These are phyloP conservation scores for Diplolepis rosae DNA, from an alignment of 2,888 invertebrate genomes.

Conservation along the genomic window DNA sequence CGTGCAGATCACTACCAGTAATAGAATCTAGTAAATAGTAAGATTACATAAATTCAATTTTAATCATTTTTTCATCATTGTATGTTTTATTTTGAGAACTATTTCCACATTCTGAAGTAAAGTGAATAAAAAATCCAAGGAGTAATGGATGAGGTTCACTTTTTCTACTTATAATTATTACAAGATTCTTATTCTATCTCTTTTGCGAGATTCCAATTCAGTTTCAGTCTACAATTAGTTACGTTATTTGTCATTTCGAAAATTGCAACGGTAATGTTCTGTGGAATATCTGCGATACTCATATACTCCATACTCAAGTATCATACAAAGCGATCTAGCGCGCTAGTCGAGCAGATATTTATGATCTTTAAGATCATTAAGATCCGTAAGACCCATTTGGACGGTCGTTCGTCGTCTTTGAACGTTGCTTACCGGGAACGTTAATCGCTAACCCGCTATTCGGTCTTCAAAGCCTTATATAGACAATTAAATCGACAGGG, in stretches of 20 bases:
- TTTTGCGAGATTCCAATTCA: not conserved
- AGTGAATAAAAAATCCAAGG: conserved; percentile 4
- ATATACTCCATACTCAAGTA: not conserved
- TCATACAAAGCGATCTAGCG: conserved; percentile 36
- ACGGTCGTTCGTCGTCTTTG: conserved; percentile 39
- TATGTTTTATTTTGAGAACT: not conserved
- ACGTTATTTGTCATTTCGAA: conserved; percentile 23
- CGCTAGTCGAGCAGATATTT: conserved; percentile 45
- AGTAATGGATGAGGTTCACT: not conserved
- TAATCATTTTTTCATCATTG: not conserved
- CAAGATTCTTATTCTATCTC: not conserved
- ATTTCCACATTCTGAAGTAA: not conserved
- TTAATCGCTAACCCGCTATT: conserved; percentile 47
- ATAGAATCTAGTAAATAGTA: not conserved
- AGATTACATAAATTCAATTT: not conserved
- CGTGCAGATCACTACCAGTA: not conserved
- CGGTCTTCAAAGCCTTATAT: conserved; percentile 20
- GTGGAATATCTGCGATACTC: conserved; percentile 26
- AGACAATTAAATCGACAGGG: conserved; percentile 29
- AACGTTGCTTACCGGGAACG: conserved; percentile 47
- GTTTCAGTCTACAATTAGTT: conserved; percentile 11
- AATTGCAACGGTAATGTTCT: conserved; percentile 28
- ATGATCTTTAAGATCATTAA: conserved; percentile 43
- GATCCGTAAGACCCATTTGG: conserved; percentile 46
- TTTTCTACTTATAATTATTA: not conserved